Conservation (phyloP, 2,888 invertebrate species). For the Griposia aprilina region DNA sequence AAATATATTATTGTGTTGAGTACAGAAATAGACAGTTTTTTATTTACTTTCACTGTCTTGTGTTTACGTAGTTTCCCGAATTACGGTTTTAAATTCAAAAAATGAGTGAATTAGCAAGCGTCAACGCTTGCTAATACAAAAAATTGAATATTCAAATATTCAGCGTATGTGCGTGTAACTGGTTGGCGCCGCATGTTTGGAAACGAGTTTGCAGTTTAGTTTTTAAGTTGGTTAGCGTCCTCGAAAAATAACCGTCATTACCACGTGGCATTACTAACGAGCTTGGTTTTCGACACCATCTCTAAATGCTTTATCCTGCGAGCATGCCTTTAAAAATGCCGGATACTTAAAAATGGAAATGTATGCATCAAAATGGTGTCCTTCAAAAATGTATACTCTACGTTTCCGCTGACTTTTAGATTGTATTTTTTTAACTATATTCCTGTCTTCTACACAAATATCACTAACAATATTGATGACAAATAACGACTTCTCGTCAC, state of each 20-base stretch:
- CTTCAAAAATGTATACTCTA: slow-evolving; percentile 41
- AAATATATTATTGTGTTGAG: slow-evolving; percentile 66
- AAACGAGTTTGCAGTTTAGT: slow-evolving; percentile 83
- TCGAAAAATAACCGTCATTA: slow-evolving; percentile 87
- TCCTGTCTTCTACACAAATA: slow-evolving; percentile 56
- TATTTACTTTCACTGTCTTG: slow-evolving; percentile 69
- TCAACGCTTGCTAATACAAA: slow-evolving; percentile 16
- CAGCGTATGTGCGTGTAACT: slow-evolving; percentile 54
- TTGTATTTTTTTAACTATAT: slow-evolving; percentile 34
- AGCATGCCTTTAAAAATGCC: slow-evolving; percentile 55
- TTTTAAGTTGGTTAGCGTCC: slow-evolving; percentile 82
- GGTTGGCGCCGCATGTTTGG: slow-evolving; percentile 66
- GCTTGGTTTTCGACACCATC: slow-evolving; percentile 72
- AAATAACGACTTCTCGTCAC: slow-evolving; percentile 39
- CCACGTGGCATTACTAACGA: slow-evolving; percentile 78
- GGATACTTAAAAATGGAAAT: slow-evolving; percentile 65
- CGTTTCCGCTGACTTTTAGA: slow-evolving; percentile 50
- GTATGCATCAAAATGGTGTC: slow-evolving; percentile 41
- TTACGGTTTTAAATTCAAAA: slow-evolving; percentile 67
- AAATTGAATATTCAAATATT: slow-evolving; percentile 60
- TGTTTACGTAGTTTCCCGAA: slow-evolving; percentile 63
- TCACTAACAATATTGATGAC: slow-evolving; percentile 49
- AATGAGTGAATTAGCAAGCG: slow-evolving; percentile 70
- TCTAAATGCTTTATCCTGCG: slow-evolving; percentile 62
- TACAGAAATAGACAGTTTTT: slow-evolving; percentile 66